Conservation (phyloP, 2,888 invertebrate species). For the Mesoligia furuncula region DNA sequence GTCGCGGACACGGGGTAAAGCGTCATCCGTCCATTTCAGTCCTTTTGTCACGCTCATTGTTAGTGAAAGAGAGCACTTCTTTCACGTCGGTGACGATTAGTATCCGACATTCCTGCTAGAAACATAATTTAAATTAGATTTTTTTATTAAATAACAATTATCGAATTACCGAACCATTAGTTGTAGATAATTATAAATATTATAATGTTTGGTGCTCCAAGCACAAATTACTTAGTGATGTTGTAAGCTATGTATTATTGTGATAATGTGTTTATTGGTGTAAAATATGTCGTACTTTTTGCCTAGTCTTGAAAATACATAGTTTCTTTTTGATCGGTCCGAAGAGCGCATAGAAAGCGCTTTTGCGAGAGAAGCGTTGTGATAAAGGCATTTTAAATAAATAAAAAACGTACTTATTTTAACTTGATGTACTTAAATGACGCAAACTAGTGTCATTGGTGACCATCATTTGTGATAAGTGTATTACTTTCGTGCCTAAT, state of each 20-base stretch:
- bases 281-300: neutral
- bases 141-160: neutral
- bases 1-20: no score
- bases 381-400: neutral
- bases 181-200: neutral
- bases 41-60: neutral
- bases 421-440: slow-evolving; percentile 14
- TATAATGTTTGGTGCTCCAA: slow-evolving; percentile 9
- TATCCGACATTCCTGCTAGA: slow-evolving; percentile 7
- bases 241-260: neutral
- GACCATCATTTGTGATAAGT: neutral
- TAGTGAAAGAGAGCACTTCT: neutral
- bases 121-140: neutral
- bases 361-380: neutral
- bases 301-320: slow-evolving; percentile 4
- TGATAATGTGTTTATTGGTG: neutral
- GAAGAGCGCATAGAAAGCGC: neutral
- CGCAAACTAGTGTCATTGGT: neutral
- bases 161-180: slow-evolving; percentile 2
- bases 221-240: neutral
- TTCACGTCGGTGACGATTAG: neutral
- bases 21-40: neutral
- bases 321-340: neutral
- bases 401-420: slow-evolving; percentile 1
- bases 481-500: slow-evolving; percentile 6